Conservation (phyloP, 2,797 vertebrate genomes). For the Champsocephalus esox region DNA sequence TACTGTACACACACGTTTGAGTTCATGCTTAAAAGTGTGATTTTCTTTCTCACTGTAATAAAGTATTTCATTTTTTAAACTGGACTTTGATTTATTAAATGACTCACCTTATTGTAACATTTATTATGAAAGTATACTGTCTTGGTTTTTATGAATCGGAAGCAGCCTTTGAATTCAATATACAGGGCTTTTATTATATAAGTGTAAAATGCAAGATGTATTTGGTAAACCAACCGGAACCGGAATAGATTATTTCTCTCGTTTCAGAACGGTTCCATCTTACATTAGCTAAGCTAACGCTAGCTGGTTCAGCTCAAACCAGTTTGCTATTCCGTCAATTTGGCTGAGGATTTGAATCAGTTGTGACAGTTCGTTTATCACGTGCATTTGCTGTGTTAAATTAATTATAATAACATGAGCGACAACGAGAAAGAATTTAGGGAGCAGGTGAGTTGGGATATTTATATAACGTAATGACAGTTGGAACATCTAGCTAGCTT, state of each 20-base stretch:
- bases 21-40: constrained; percentile 61
- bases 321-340: neutral
- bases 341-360: neutral
- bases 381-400: neutral
- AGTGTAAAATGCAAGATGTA: neutral
- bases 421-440: constrained; percentile 82
- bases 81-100: neutral
- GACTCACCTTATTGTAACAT: constrained; percentile 1
- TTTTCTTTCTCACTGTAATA: constrained; percentile 47
- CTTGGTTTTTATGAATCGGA: neutral
- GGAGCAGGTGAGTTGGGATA: constrained; percentile 73
- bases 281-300: neutral
- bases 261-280: neutral
- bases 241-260: neutral
- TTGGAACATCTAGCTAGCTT: constrained; percentile 23
- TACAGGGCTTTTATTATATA: too few relatives aligned
- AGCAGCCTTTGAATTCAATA: too few relatives aligned
- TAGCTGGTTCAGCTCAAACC: neutral
- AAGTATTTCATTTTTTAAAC: constrained; percentile 51
- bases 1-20: constrained; percentile 67
- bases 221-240: constrained; percentile 23
- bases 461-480: neutral
- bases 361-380: neutral
- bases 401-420: constrained; percentile 71
- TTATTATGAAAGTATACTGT: neutral